Conservation (phyloP, 2,113 vertebrate genomes). For the Lepidothrix coronata region DNA sequence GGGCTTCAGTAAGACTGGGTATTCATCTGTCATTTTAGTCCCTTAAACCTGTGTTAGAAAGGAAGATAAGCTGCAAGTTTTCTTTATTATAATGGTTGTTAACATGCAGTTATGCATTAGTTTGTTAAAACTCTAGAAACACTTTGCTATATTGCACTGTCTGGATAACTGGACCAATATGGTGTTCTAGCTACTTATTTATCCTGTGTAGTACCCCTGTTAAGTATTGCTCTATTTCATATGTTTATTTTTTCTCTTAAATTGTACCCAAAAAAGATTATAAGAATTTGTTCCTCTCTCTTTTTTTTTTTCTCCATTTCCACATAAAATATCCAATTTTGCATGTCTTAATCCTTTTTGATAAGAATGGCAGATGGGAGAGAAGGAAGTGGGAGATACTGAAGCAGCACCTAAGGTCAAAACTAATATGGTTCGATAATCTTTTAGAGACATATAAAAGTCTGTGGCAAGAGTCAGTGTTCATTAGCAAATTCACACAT, state of each 20-base stretch:
- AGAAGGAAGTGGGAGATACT: not conserved
- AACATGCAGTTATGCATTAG: not conserved
- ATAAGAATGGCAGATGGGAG: not conserved
- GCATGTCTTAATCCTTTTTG: not conserved
- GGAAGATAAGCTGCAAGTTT: not conserved
- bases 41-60: not conserved
- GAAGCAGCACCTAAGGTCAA: not conserved
- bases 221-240: not conserved
- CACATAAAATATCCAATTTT: not conserved
- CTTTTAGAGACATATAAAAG: not conserved
- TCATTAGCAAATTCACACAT: slow-evolving; percentile 39
- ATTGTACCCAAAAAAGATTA: not conserved
- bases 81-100: not conserved
- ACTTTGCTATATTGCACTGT: not conserved
- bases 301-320: not conserved
- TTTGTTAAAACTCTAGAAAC: not conserved
- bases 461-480: not conserved
- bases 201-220: not conserved
- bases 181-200: not conserved
- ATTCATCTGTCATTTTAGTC: not conserved
- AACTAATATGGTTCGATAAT: not conserved
- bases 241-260: not conserved
- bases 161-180: not conserved
- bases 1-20: not conserved
- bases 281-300: not conserved